Conservation (phyloP, 2,888 invertebrate genomes). For the Beris morrisii region DNA sequence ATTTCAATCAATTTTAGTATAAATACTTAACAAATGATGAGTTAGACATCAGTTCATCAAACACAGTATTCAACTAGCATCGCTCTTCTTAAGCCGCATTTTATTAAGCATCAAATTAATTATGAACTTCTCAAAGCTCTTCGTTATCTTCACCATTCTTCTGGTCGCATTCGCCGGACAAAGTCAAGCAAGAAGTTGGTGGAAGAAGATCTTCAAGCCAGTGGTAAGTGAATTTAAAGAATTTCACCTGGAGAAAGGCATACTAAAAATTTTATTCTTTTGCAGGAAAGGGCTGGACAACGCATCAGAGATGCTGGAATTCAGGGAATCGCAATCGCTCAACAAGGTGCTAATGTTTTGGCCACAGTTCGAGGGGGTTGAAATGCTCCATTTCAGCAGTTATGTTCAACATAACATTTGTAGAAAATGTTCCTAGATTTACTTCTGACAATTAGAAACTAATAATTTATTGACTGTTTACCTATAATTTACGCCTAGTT, state of each 20-base stretch:
- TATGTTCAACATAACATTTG: too few species aligned
- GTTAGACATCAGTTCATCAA: too few species aligned
- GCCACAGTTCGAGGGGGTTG: constrained; percentile 7
- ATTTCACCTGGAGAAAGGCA: background rate
- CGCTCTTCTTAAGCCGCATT: too few species aligned
- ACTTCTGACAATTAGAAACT: too few species aligned
- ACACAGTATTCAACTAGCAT: too few species aligned
- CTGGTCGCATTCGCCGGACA: constrained; percentile 9
- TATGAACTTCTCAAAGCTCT: constrained; percentile 28
- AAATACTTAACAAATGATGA: too few species aligned
- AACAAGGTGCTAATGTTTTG: constrained; percentile 14
- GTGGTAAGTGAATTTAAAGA: constrained; percentile 1
- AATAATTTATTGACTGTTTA: too few species aligned
- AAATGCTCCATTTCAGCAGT: too few species aligned
- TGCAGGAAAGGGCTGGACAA: constrained; percentile 8
- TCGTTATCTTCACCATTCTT: constrained; percentile 15
- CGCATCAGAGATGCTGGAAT: constrained; percentile 14
- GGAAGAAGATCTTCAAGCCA: constrained; percentile 19
- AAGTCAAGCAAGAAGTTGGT: constrained; percentile 6
- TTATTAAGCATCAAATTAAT: too few species aligned
- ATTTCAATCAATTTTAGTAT: too few species aligned
- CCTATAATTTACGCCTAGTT: too few species aligned
- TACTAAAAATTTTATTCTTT: background rate
- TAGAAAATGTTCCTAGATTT: too few species aligned
- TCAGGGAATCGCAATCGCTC: constrained; percentile 16